A percentile compares a stretch with the other conserved stretches of the same genome.
phyloP scores from a whole-genome alignment of 2,888 invertebrate genomes.

The Melanostoma mellinum region DNA sequence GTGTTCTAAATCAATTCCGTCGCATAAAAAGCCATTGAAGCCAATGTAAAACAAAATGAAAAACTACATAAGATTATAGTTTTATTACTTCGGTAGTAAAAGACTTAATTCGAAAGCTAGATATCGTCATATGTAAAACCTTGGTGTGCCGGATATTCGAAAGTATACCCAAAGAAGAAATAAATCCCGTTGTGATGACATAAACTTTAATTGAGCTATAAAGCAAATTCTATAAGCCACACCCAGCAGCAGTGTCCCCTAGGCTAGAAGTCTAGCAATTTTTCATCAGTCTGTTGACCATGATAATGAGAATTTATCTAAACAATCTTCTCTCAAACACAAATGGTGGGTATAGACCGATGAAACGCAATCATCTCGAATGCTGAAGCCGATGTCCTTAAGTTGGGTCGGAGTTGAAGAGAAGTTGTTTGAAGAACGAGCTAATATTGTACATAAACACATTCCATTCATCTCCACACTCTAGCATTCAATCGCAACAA shows the following conservation, averaged over 20 bases:
- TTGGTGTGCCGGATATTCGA: slow-evolving; percentile 6
- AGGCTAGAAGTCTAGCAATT: slow-evolving; percentile 4
- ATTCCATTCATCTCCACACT: not conserved
- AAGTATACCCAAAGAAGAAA: slow-evolving; percentile 11
- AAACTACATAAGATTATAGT: slow-evolving; percentile 20
- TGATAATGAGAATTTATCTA: slow-evolving; percentile 64
- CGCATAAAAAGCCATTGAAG: not conserved
- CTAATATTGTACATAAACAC: slow-evolving; percentile 6
- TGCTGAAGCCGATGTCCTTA: slow-evolving; percentile 44
- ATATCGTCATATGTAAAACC: slow-evolving; percentile 10
- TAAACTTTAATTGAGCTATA: slow-evolving; percentile 59
- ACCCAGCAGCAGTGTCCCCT: not conserved
- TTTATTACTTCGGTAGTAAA: slow-evolving; percentile 12
- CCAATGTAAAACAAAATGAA: slow-evolving; percentile 6
- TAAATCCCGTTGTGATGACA: slow-evolving; percentile 47
- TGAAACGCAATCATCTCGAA: slow-evolving; percentile 41
- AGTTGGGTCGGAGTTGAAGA: too few relatives aligned
- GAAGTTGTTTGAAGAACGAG: too few relatives aligned
- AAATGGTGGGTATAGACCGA: not conserved
- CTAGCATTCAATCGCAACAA: slow-evolving; percentile 32
- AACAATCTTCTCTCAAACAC: slow-evolving; percentile 18
- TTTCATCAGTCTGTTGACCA: slow-evolving; percentile 45
- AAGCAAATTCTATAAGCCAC: slow-evolving; percentile 34
- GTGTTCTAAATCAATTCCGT: too few relatives aligned
- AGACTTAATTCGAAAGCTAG: not conserved